These are phyloP conservation scores for Cryptocephalus primarius DNA, from an alignment of 2,888 invertebrate genomes.

Conservation along the genomic window DNA sequence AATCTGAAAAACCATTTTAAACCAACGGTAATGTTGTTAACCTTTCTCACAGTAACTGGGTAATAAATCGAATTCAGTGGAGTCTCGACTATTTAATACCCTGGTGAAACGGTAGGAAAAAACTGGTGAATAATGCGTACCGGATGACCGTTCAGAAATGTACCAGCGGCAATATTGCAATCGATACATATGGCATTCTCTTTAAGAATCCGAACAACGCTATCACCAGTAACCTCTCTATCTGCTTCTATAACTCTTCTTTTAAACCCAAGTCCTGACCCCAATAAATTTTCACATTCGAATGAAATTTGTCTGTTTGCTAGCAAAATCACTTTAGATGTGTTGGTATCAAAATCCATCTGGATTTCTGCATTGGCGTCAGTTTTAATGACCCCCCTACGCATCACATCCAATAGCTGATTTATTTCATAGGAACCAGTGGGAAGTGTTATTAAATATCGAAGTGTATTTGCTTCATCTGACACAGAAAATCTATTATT, in stretches of 20 bases:
- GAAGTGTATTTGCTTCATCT: too few species aligned
- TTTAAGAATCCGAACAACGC: background rate
- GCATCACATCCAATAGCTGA: background rate
- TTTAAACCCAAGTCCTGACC: background rate
- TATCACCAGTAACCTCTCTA: background rate
- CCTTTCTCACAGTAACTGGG: slow-evolving; percentile 19
- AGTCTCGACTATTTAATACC: slow-evolving; percentile 28
- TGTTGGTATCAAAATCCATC: background rate
- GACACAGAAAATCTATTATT: too few species aligned
- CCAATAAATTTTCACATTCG: slow-evolving; percentile 2
- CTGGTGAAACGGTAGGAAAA: slow-evolving; percentile 19
- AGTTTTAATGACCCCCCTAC: background rate
- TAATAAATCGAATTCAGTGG: slow-evolving; percentile 27
- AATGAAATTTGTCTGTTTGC: background rate
- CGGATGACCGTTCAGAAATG: slow-evolving; percentile 4
- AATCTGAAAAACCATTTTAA: slow-evolving; percentile 8
- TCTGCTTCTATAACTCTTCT: background rate
- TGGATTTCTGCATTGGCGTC: background rate
- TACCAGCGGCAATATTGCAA: slow-evolving; percentile 6
- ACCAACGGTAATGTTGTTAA: slow-evolving; percentile 21
- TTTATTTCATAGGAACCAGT: background rate
- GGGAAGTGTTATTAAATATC: background rate
- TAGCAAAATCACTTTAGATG: background rate
- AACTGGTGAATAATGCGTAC: slow-evolving; percentile 17
- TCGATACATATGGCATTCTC: slow-evolving; percentile 1